Evolutionary conservation across 2,113 vertebrate species (phyloP).

Genomic region (Chauna torquata): DNA sequence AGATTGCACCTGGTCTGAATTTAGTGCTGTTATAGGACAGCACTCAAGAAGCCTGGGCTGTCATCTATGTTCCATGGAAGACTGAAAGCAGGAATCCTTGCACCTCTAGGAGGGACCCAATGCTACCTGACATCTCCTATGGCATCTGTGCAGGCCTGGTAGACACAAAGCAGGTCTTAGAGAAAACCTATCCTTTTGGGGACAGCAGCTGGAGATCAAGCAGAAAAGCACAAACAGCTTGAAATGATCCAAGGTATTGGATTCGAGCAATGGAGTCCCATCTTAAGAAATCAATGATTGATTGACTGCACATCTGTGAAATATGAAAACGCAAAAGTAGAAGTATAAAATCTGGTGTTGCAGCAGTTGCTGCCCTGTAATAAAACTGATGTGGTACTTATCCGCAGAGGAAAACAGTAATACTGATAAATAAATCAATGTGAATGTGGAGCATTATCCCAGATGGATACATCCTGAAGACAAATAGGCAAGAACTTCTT

Average conservation of each 20-base stretch:
- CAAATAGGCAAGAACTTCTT: neutral
- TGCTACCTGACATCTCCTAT: too few relatives aligned
- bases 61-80: too few relatives aligned
- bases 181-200: neutral
- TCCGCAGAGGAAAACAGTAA: neutral
- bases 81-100: too few relatives aligned
- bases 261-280: neutral
- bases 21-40: too few relatives aligned
- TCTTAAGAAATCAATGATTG: neutral
- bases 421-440: neutral
- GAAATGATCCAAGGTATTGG: neutral
- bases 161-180: too few relatives aligned
- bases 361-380: neutral
- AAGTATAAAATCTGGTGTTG: too few relatives aligned
- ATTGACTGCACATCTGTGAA: neutral
- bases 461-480: neutral
- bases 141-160: too few relatives aligned
- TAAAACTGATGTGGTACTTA: neutral
- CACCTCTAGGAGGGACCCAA: too few relatives aligned
- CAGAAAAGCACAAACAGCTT: neutral
- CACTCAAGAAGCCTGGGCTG: too few relatives aligned
- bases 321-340: neutral
- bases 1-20: too few relatives aligned
- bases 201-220: neutral
- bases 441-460: neutral